These are phyloP conservation scores for Sinosuthora webbiana DNA, from an alignment of 2,113 vertebrate species.

Conservation along the genomic window DNA sequence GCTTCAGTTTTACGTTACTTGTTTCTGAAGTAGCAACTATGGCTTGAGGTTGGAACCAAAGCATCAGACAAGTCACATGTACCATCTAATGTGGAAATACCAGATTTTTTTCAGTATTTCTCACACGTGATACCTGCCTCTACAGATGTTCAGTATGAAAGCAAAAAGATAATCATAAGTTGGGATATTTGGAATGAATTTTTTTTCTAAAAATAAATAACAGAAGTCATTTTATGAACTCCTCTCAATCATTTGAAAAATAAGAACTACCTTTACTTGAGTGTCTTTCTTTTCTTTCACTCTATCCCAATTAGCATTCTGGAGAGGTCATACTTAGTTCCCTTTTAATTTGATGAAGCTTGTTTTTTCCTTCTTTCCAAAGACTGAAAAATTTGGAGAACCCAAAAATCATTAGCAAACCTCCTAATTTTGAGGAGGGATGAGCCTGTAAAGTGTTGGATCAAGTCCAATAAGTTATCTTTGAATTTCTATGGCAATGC, in stretches of 20 bases:
- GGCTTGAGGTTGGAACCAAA: neutral
- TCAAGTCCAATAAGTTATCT: neutral
- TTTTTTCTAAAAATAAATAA: neutral
- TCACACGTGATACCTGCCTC: neutral
- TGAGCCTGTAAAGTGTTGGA: neutral
- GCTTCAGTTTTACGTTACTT: neutral
- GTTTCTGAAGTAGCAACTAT: neutral
- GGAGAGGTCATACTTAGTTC: rapidly evolving
- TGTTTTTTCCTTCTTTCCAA: neutral
- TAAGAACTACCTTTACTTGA: neutral
- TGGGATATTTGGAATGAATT: neutral
- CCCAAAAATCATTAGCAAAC: neutral
- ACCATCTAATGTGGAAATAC: neutral
- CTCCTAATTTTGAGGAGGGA: neutral
- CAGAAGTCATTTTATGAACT: neutral
- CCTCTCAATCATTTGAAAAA: neutral
- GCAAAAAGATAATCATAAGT: neutral
- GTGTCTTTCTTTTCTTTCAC: neutral
- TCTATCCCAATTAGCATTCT: neutral
- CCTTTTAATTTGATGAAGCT: neutral
- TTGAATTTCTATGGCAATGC: neutral
- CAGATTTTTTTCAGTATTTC: neutral
- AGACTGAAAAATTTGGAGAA: neutral
- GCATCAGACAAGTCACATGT: neutral
- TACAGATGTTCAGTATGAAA: neutral